phyloP scores from a whole-genome alignment of 92 coral and sea anemone genomes.

The Meandrina meandrites region DNA sequence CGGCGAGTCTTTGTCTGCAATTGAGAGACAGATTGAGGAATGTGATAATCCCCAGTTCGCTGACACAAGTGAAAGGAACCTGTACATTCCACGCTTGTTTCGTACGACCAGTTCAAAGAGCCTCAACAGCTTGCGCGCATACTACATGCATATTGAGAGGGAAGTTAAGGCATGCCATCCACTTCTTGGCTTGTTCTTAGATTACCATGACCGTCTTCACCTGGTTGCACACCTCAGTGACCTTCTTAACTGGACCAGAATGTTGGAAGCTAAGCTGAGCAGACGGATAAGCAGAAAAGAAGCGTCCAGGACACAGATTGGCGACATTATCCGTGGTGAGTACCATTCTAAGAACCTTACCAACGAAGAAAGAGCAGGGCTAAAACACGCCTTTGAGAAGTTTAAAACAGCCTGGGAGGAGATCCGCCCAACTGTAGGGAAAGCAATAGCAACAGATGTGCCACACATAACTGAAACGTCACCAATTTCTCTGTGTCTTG shows the following conservation, averaged over 20 bases:
- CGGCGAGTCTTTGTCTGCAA: background rate
- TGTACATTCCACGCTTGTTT: slow-evolving; percentile 64
- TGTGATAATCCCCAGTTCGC: background rate
- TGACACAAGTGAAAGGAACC: background rate
- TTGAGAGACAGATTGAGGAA: slow-evolving; percentile 2
- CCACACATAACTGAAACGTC: slow-evolving; percentile 76
- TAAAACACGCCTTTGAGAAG: slow-evolving; percentile 53
- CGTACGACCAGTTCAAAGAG: slow-evolving; percentile 74
- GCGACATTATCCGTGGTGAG: slow-evolving; percentile 66
- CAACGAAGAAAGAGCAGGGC: slow-evolving; percentile 27
- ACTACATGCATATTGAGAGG: slow-evolving; percentile 48
- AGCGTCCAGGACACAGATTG: slow-evolving; percentile 59
- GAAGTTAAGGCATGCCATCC: slow-evolving; percentile 58
- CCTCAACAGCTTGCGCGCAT: slow-evolving; percentile 58
- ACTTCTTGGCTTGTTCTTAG: slow-evolving; percentile 82
- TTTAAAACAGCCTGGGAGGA: slow-evolving; percentile 84
- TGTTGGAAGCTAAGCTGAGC: slow-evolving; percentile 59
- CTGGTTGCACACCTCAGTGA: slow-evolving; percentile 61
- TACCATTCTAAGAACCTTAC: slow-evolving; percentile 12
- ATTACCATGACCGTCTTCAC: slow-evolving; percentile 57
- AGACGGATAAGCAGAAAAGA: slow-evolving; percentile 78
- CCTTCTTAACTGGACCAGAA: slow-evolving; percentile 75
- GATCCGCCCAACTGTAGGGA: slow-evolving; percentile 61
- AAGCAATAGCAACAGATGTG: slow-evolving; percentile 24
- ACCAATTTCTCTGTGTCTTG: slow-evolving; percentile 74